A percentile compares a stretch with the other conserved stretches of the same genome.
These are phyloP conservation scores for Muscicapa adusta DNA, from an alignment of 2,113 vertebrate genomes.

Conservation along the genomic window DNA sequence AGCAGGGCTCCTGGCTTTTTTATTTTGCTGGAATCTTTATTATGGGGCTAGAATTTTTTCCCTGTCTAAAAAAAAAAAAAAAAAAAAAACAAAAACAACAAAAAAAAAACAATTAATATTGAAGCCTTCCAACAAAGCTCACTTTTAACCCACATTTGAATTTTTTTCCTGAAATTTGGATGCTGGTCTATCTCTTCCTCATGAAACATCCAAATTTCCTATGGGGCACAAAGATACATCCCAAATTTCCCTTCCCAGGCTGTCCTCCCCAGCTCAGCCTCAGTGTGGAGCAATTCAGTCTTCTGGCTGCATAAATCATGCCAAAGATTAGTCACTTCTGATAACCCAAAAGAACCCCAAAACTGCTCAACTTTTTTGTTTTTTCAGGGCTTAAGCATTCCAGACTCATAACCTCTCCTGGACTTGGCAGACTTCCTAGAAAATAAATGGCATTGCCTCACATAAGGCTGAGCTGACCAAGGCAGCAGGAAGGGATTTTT, in stretches of 20 bases:
- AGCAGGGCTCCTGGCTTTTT: not conserved
- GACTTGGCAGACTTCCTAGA: not conserved
- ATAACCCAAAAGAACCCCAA: not conserved
- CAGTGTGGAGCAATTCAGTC: not conserved
- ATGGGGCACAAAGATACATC: rapidly evolving
- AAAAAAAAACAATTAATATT: not conserved
- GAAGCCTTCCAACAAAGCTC: not conserved
- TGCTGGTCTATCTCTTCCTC: not conserved
- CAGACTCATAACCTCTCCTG: not conserved
- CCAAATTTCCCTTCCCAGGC: not conserved
- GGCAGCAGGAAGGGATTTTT: not conserved
- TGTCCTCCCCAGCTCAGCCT: not conserved
- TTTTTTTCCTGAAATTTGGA: not conserved
- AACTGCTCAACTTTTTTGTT: not conserved
- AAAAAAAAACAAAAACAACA: too few species aligned
- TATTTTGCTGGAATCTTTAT: not conserved
- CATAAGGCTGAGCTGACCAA: not conserved
- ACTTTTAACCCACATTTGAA: not conserved
- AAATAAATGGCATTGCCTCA: not conserved
- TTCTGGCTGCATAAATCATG: not conserved
- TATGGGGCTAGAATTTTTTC: not conserved
- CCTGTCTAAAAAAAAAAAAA: not conserved
- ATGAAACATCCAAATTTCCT: not conserved
- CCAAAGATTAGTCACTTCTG: not conserved
- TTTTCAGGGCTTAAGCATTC: not conserved